Base-by-base conservation (phyloP, 2,888 invertebrate species). In the Darwinula stevensoni region DNA sequence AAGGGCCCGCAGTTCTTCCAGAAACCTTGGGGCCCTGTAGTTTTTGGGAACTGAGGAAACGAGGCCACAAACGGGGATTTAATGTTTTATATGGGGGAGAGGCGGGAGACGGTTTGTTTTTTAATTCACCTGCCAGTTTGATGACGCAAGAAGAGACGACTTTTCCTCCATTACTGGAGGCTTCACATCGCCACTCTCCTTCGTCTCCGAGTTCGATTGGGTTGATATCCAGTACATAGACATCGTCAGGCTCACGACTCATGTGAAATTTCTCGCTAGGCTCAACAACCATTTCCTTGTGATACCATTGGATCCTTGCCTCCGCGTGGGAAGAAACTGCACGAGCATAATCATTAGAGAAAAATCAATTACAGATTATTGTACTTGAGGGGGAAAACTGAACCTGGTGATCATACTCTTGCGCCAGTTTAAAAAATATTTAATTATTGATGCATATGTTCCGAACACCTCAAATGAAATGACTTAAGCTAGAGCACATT, bases 1-100 rank as follows among this genome's bases (percentile, higher is more conserved):
- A 28, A 82, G 67, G 5, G 82, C 82, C 50, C 74, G 73, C 6
- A 82, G 57, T 42, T 70, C 74, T 50, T 82, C 82, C 67, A 82
- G 71, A 49, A 82, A 82, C 37, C 75, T 61, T 2, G 82, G 82
- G 47, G 72, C 72, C 40, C 78, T 62, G 47, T 74, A 82, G 51
- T 80, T 80, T 52, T 75, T 75, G 27, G 82, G 82, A 47, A 76
- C 76, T 75, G 52, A n/a, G 53, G 56, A 41, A 16, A 16, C 6
- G n/a, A 18, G 22, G 6, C n/a, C 6, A 18, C 6, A 9, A 18
- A 18, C 22, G n/a, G 6, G 22, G 22, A n/a, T n/a, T n/a, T n/a
- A n/a, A n/a, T n/a, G n/a, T n/a, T n/a, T n/a, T n/a, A n/a, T n/a
- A n/a, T n/a, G n/a, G n/a, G n/a, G n/a, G n/a, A n/a, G n/a, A n/a